These are phyloP conservation scores for Thereva unica DNA, from an alignment of 2,888 invertebrate species.

Conservation along the genomic window DNA sequence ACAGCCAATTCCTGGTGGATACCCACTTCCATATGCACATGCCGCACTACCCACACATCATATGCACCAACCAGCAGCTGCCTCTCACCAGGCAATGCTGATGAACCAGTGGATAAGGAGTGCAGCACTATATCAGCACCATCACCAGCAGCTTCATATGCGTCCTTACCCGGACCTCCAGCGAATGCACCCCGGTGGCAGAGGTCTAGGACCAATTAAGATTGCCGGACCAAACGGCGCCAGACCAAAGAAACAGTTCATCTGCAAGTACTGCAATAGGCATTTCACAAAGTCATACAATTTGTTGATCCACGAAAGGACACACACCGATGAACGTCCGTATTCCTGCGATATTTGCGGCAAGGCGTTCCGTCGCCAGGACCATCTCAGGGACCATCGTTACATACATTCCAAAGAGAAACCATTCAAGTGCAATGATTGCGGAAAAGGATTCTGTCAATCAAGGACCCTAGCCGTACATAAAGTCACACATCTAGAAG, in stretches of 20 bases:
- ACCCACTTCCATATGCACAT: constrained; percentile 46
- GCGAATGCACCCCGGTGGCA: constrained; percentile 59
- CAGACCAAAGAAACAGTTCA: constrained; percentile 83
- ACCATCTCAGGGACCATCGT: constrained; percentile 88
- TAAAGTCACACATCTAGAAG: constrained; percentile 90
- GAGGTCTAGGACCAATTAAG: constrained; percentile 62
- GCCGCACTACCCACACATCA: constrained; percentile 46
- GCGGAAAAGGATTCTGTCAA: constrained; percentile 98
- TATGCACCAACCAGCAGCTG: constrained; percentile 59
- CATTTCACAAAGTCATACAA: constrained; percentile 99
- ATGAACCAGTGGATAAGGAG: constrained; percentile 77
- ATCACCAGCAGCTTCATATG: constrained; percentile 47
- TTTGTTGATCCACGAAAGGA: constrained; percentile 93
- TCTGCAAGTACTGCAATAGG: constrained; percentile 95
- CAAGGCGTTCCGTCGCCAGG: constrained; percentile 93
- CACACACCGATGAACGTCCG: constrained; percentile 95
- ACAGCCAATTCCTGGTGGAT: constrained; percentile 23
- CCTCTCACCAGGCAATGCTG: constrained; percentile 62
- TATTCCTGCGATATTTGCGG: constrained; percentile 96
- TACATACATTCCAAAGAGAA: constrained; percentile 99
- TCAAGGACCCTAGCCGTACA: constrained; percentile 95
- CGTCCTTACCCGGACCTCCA: constrained; percentile 62
- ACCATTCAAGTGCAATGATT: constrained; percentile 95
- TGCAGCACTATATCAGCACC: constrained; percentile 69
- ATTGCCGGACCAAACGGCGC: constrained; percentile 64